A percentile compares a stretch with the other conserved stretches of the same genome.
These are phyloP conservation scores for Nephila pilipes DNA, from an alignment of 1,140 invertebrate genomes.

Conservation along the genomic window DNA sequence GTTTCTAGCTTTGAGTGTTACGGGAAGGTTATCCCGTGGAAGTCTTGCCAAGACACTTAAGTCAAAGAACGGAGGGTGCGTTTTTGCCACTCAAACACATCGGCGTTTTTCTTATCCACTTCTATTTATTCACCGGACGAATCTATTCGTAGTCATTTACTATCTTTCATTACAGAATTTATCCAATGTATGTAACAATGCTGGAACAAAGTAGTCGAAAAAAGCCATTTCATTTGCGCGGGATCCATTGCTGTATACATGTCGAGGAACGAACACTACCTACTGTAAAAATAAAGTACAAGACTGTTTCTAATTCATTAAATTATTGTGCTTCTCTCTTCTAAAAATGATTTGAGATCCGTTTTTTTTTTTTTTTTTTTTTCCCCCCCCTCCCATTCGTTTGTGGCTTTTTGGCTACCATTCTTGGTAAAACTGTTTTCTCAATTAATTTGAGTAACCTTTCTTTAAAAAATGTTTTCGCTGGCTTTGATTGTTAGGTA, in stretches of 20 bases:
- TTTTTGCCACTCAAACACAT: not conserved
- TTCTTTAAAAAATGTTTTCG: too few relatives aligned
- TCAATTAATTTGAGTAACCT: too few relatives aligned
- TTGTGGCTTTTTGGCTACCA: too few relatives aligned
- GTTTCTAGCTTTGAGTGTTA: not conserved
- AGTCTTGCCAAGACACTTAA: not conserved
- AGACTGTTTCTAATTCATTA: too few relatives aligned
- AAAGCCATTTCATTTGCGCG: not conserved
- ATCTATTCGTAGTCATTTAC: slow-evolving; percentile 5
- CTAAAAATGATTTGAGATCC: too few relatives aligned
- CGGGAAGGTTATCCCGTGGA: not conserved
- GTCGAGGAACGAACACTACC: too few relatives aligned
- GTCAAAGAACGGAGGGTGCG: slow-evolving; percentile 4
- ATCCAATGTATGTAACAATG: not conserved
- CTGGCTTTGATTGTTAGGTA: too few relatives aligned
- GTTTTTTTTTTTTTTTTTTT: too few relatives aligned
- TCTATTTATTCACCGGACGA: not conserved
- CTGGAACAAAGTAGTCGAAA: not conserved
- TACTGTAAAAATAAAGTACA: too few relatives aligned
- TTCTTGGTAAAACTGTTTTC: too few relatives aligned
- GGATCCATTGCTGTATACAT: not conserved
- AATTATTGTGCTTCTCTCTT: too few relatives aligned
- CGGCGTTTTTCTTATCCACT: not conserved
- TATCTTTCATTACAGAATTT: not conserved
- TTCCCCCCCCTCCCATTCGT: too few relatives aligned